Evolutionary conservation across 2,888 invertebrate genomes (phyloP).

Genomic region (Cecidostiba fungosa): DNA sequence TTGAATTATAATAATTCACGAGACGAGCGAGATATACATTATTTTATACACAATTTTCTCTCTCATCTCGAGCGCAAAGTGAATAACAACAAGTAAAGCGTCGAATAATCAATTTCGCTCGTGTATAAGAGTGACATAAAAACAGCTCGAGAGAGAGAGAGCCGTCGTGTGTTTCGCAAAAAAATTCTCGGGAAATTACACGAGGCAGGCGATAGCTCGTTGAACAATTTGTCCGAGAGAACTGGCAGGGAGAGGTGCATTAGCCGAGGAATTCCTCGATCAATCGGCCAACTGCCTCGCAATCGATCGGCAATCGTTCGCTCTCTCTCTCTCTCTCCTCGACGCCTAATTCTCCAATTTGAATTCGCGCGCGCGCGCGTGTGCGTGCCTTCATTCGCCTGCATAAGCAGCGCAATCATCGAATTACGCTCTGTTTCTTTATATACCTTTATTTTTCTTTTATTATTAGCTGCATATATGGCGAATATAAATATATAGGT

Average conservation of each 20-base stretch:
- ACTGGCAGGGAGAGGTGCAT: conserved; percentile 34
- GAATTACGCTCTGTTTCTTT: conserved; percentile 36
- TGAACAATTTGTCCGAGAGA: conserved; percentile 33
- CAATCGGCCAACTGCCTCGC: conserved; percentile 44
- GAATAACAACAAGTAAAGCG: neutral
- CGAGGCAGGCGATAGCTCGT: conserved; percentile 45
- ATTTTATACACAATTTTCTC: neutral
- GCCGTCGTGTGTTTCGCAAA: conserved; percentile 10
- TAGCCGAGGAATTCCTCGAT: conserved; percentile 53
- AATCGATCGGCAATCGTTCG: conserved; percentile 45
- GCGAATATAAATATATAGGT: too few relatives aligned
- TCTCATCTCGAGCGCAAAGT: neutral
- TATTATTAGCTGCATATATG: neutral
- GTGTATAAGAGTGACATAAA: neutral
- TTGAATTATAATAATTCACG: too few relatives aligned
- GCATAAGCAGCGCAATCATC: conserved; percentile 42
- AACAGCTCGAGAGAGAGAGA: neutral
- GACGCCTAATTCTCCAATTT: conserved; percentile 63
- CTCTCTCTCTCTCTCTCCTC: neutral
- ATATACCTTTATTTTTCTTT: neutral
- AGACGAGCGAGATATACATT: too few relatives aligned
- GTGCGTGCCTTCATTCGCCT: neutral
- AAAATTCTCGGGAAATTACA: conserved; percentile 25
- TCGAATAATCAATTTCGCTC: conserved; percentile 12
- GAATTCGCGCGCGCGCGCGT: conserved; percentile 46